A percentile compares a stretch with the other conserved stretches of the same genome.
Evolutionary conservation across 2,888 invertebrate species (phyloP).

Genomic region (Conchocele bisecta): DNA sequence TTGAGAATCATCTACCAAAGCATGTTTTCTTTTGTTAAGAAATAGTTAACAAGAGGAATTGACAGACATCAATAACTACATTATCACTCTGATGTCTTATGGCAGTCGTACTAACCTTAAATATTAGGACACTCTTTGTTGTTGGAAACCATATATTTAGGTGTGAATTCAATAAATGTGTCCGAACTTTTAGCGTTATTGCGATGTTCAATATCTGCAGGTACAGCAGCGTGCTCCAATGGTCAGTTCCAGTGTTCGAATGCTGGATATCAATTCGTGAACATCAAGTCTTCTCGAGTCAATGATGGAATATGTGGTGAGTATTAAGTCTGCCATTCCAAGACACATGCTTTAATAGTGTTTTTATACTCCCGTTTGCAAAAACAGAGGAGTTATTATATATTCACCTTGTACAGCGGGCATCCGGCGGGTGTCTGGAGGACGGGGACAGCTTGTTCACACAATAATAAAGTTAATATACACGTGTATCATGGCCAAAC

Average conservation of each 20-base stretch:
- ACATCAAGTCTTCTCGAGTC: conserved; percentile 92
- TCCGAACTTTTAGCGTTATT: no score
- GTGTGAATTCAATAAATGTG: no score
- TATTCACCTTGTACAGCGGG: not conserved
- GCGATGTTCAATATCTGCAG: conserved; percentile 88
- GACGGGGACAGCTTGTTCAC: not conserved
- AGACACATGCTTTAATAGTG: not conserved
- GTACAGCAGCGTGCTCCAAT: conserved; percentile 94
- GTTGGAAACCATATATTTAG: no score
- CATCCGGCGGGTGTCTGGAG: not conserved
- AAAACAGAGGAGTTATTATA: not conserved
- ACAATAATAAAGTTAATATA: no score
- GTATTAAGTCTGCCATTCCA: conserved; percentile 28
- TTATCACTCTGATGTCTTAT: no score
- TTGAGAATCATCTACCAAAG: no score
- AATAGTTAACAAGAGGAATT: no score
- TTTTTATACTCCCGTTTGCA: not conserved
- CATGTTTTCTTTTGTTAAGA: no score
- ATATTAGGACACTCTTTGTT: no score
- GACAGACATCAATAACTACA: no score
- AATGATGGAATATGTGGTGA: conserved; percentile 95
- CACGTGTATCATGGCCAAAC: no score
- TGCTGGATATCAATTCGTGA: conserved; percentile 86
- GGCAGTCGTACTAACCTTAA: no score
- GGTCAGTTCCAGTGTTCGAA: conserved; percentile 94